A percentile compares a stretch with the other conserved stretches of the same genome.
Evolutionary conservation across 92 coral and sea anemone species (phyloP).

Genomic region (Parazoanthus atlanticus): DNA sequence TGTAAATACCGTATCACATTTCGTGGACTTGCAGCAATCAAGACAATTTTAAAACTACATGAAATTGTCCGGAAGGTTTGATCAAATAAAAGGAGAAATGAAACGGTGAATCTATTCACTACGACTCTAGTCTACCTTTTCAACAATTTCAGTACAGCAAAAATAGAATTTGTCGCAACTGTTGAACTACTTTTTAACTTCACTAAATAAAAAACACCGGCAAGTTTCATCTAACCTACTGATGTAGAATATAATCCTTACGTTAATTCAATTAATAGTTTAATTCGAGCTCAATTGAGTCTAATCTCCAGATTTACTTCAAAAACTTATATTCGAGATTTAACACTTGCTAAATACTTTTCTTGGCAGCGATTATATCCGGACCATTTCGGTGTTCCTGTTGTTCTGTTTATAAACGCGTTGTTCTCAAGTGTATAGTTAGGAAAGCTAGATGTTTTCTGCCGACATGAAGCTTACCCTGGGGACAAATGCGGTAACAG

Average conservation of each 20-base stretch:
- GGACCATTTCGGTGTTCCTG: background rate
- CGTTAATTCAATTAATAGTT: conserved; percentile 28
- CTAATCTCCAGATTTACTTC: conserved; percentile 18
- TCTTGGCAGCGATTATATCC: background rate
- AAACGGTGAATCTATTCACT: background rate
- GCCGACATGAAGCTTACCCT: conserved; percentile 29
- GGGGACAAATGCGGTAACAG: conserved; percentile 43
- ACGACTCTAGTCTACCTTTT: no score
- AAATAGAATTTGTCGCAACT: background rate
- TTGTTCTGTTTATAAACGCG: background rate
- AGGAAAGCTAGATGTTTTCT: background rate
- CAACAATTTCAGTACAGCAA: background rate
- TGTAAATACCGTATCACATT: background rate
- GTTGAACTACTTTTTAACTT: background rate
- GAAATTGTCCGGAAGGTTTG: background rate
- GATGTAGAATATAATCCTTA: background rate
- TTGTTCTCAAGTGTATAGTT: conserved; percentile 3
- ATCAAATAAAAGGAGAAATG: background rate
- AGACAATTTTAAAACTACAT: background rate
- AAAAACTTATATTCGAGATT: background rate
- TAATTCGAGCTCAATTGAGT: conserved; percentile 9
- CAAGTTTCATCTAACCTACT: background rate
- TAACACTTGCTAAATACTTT: background rate
- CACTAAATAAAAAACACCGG: background rate
- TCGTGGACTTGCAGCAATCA: background rate